These are phyloP conservation scores for Heliconius charithonia DNA, from an alignment of 2,888 invertebrate species.

Conservation along the genomic window DNA sequence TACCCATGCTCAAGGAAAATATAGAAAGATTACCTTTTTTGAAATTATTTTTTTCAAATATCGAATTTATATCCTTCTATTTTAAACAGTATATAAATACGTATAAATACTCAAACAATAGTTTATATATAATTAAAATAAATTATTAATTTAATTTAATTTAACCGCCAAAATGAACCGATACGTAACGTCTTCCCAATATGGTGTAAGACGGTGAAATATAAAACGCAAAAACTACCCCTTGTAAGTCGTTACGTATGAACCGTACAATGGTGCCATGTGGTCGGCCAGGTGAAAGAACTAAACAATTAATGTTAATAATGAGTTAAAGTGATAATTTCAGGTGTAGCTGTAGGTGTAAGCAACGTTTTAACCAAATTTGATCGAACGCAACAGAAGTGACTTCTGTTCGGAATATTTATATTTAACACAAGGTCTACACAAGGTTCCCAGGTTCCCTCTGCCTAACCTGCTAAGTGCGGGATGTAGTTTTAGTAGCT, in stretches of 20 bases:
- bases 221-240: slow-evolving; percentile 15
- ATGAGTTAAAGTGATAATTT: neutral
- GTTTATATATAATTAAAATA: neutral
- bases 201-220: slow-evolving; percentile 28
- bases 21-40: no score
- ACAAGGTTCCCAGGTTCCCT: no score
- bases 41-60: no score
- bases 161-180: slow-evolving; percentile 26
- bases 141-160: neutral
- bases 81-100: neutral
- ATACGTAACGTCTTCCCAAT: slow-evolving; percentile 29
- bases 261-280: slow-evolving; percentile 6
- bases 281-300: slow-evolving; percentile 17
- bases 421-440: no score
- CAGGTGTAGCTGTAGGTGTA: neutral
- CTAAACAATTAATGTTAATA: neutral
- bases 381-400: neutral
- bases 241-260: slow-evolving; percentile 13
- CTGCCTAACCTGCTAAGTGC: no score
- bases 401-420: neutral
- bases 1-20: no score
- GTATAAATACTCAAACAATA: neutral
- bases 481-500: no score
- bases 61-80: neutral
- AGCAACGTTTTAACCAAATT: neutral